Evolutionary conservation across 1,140 invertebrate species (phyloP), one percentile per base, ranked within the genome.

Genomic region (Steinernema khuongi): DNA sequence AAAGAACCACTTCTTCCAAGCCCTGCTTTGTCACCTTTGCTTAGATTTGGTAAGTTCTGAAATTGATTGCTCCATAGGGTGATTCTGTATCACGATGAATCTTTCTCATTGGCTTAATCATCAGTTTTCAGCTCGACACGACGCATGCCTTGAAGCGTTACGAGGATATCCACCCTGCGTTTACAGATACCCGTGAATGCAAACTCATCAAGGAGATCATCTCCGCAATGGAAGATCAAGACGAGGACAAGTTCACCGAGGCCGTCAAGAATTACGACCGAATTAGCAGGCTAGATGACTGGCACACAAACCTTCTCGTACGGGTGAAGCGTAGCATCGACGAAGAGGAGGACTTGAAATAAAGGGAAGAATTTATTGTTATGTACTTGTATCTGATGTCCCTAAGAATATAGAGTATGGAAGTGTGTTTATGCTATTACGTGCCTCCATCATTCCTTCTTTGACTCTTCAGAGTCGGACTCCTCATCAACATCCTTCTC

Each of bases 1-100:
- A 17, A 98, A 97, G 86, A 96, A 98, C 87, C 95, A 98, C 86
- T 97, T 97, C 87, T 97, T 98, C 88, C 90, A 93, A 60, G 95
- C 96, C 19, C 91, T 93, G 1, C 87, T 96, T 1, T 95, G 93
- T 83, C 94, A 97, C 86, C 88, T 99, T 33, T 97, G 94, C 86
- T 91, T 97, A 68, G 96, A 99, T 87, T 87, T 92, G 36, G 88
- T 97, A 29, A 96, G 97, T 89, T 93, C 14, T n/a, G n/a, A n/a
- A n/a, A n/a, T n/a, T n/a, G n/a, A n/a, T n/a, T n/a, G n/a, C n/a
- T n/a, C n/a, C n/a, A n/a, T n/a, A n/a, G n/a, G n/a, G n/a, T n/a
- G n/a, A n/a, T n/a, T n/a, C n/a, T n/a, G n/a, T n/a, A n/a, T n/a
- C n/a, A n/a, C n/a, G n/a, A n/a, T n/a, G n/a, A n/a, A 26, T 76